These are phyloP conservation scores for Rhadinocentrus ornatus DNA, from an alignment of 2,797 vertebrate genomes.

Conservation along the genomic window DNA sequence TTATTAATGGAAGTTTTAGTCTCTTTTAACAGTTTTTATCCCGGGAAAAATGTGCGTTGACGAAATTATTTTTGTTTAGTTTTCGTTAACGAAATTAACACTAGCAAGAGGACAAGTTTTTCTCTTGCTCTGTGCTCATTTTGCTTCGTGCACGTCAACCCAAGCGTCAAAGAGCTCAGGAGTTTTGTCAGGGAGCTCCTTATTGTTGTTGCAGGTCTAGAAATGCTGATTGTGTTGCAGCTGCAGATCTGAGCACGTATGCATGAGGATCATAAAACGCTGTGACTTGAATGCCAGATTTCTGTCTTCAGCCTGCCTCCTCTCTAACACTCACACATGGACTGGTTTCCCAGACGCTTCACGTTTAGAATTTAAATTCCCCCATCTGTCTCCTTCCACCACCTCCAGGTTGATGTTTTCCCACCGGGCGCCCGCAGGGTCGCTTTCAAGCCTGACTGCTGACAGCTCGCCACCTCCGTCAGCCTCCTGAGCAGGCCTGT, in stretches of 20 bases:
- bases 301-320: not conserved
- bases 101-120: too few species aligned
- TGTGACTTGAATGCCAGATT: slow-evolving; percentile 33
- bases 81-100: too few species aligned
- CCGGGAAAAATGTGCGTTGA: too few species aligned
- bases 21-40: too few species aligned
- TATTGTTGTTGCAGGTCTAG: slow-evolving; percentile 7
- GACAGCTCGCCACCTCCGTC: slow-evolving; percentile 57
- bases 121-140: too few species aligned
- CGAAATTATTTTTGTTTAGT: too few species aligned
- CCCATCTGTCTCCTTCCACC: slow-evolving; percentile 4
- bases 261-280: slow-evolving; percentile 5
- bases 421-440: slow-evolving; percentile 72
- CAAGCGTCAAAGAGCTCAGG: too few species aligned
- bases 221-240: slow-evolving; percentile 31
- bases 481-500: slow-evolving; percentile 66
- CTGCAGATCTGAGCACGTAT: slow-evolving; percentile 24
- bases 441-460: slow-evolving; percentile 70
- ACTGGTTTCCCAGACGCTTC: slow-evolving; percentile 42
- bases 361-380: slow-evolving; percentile 36
- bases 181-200: not conserved
- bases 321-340: slow-evolving; percentile 14
- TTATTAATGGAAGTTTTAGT: too few species aligned
- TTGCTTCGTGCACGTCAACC: too few species aligned
- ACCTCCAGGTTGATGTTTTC: slow-evolving; percentile 77